Percentiles rank a stretch among this genome's conserved stretches.
These are phyloP conservation scores for Siderastrea siderea DNA, from an alignment of 92 coral and sea anemone genomes.

Conservation along the genomic window DNA sequence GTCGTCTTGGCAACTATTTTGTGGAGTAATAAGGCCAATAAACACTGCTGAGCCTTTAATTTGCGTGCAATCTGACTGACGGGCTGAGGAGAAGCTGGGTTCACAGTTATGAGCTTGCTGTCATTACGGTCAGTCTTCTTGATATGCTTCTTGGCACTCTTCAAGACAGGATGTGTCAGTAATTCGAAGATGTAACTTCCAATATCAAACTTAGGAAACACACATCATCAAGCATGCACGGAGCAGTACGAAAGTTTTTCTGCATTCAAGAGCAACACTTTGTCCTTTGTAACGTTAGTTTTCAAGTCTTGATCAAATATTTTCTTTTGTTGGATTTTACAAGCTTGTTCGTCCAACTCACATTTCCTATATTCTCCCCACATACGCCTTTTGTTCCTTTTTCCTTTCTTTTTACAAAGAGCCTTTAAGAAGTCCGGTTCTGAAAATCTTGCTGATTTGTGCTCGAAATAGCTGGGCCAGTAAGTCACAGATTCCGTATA, in stretches of 20 bases:
- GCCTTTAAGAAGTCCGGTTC: slow-evolving; percentile 1
- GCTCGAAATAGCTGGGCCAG: slow-evolving; percentile 56
- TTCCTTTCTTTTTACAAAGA: slow-evolving; percentile 25
- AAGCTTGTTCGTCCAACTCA: slow-evolving; percentile 7
- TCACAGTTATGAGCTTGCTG: not conserved
- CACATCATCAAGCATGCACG: not conserved
- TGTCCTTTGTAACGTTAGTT: not conserved
- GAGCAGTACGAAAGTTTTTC: slow-evolving; percentile 6
- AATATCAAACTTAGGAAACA: slow-evolving; percentile 34
- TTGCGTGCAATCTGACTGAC: slow-evolving; percentile 27
- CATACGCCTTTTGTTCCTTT: slow-evolving; percentile 41
- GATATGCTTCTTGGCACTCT: not conserved
- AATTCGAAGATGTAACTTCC: slow-evolving; percentile 43
- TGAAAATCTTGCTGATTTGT: too few relatives aligned
- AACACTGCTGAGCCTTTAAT: slow-evolving; percentile 60
- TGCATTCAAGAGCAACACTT: not conserved
- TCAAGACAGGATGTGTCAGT: not conserved
- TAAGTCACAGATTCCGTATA: slow-evolving; percentile 33
- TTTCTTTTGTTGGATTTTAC: not conserved
- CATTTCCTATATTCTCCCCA: slow-evolving; percentile 44
- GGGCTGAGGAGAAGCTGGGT: slow-evolving; percentile 51
- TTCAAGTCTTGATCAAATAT: not conserved
- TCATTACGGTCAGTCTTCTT: not conserved
- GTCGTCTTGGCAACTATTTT: not conserved
- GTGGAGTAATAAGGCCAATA: slow-evolving; percentile 19